A percentile compares a stretch with the other conserved stretches of the same genome.
Evolutionary conservation across 2,797 vertebrate species (phyloP).

Genomic region (Argyrosomus regius): DNA sequence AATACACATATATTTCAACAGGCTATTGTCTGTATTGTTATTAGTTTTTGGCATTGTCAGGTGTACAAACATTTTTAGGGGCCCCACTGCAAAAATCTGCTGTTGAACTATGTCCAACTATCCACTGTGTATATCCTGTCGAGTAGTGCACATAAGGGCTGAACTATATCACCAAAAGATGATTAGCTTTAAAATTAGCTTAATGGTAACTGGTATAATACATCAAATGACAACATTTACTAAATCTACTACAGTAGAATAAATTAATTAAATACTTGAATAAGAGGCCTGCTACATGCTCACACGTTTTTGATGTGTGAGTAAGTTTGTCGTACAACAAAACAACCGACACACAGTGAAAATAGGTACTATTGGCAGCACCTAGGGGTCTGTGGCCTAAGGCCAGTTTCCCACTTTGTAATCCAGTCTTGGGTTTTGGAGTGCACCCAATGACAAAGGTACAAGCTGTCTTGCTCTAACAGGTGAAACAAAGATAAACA

Average conservation of each 20-base stretch:
- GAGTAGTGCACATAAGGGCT: not conserved
- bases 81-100: not conserved
- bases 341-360: too few species aligned
- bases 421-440: not conserved
- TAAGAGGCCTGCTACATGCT: not conserved
- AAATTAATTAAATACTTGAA: not conserved
- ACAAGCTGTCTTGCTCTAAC: not conserved
- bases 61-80: not conserved
- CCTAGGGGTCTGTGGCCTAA: too few species aligned
- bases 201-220: not conserved
- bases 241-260: too few species aligned
- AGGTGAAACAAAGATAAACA: not conserved
- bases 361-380: too few species aligned
- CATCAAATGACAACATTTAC: not conserved
- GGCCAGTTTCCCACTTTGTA: not conserved
- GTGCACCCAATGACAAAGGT: not conserved
- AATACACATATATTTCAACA: too few species aligned
- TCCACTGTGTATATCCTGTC: not conserved
- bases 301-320: not conserved
- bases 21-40: not conserved
- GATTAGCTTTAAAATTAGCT: not conserved
- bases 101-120: not conserved
- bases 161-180: not conserved
- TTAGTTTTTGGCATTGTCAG: not conserved
- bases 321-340: not conserved